Conservation (phyloP, 2,113 vertebrate genomes). For the Leptobrachium leishanense region DNA sequence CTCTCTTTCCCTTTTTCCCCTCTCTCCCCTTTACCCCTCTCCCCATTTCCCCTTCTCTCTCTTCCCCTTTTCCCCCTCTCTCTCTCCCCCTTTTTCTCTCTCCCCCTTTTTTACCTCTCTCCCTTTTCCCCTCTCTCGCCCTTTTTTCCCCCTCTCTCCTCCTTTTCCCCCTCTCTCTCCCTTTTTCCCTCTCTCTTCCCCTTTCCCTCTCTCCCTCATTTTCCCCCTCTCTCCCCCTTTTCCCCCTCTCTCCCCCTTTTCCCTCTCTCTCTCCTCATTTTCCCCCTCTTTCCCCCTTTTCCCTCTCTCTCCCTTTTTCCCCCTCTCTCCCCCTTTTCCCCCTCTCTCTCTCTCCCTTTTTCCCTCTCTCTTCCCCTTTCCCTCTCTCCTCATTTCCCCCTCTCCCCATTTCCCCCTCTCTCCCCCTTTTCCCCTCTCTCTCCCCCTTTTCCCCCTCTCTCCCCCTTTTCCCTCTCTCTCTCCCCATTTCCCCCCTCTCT, state of each 20-base stretch:
- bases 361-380: not conserved
- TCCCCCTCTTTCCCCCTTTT: too few species aligned
- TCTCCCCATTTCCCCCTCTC: too few species aligned
- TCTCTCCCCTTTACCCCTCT: not conserved
- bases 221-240: not conserved
- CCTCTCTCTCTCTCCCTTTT: too few species aligned
- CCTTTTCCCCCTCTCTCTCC: not conserved
- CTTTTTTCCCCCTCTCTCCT: not conserved
- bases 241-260: constrained; percentile 6
- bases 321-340: not conserved
- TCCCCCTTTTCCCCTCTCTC: too few species aligned
- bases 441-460: too few species aligned
- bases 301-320: too few species aligned
- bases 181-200: not conserved
- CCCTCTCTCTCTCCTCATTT: not conserved
- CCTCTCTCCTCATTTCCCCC: not conserved
- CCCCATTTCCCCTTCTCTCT: not conserved
- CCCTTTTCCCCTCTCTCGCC: too few species aligned
- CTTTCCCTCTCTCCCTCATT: not conserved
- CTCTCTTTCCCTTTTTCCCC: not conserved
- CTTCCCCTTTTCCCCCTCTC: not conserved
- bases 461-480: too few species aligned
- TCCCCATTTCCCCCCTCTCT: too few species aligned
- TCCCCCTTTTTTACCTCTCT: too few species aligned
- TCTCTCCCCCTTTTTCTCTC: not conserved